Evolutionary conservation across 2,113 vertebrate genomes (phyloP), one percentile per base, ranked within the genome.

Genomic region (Bujurquina vittata): DNA sequence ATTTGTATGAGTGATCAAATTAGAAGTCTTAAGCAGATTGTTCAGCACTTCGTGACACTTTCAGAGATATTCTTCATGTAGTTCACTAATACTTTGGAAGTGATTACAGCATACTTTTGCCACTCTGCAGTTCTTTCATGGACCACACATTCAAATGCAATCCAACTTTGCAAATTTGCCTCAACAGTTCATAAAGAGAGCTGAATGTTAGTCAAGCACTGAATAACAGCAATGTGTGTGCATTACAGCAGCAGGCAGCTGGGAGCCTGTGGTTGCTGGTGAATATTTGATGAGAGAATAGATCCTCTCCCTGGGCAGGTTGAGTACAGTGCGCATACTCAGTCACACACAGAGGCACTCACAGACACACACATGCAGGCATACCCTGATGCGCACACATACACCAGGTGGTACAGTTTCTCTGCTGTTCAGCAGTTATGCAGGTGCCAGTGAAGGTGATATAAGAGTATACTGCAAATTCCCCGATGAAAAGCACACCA

Each of bases 201-300:
- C 67, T 33, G 43, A 52, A 72, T 52, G 43, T 72, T 54, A 65
- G 52, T 80, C 58, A 74, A 80, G 72, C 56, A 79, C 69, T 49
- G 46, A 79, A 81, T 81, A 91, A 81, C 77, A 29, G 80, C 55
- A 43, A 85, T 79, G 86, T 82, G 84, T 91, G 90, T 77, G 80
- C 78, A 80, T 89, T 84, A 89, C 67, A 88, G 84, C 77, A 89
- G 89, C 87, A 87, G 89, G 95, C 94, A 95, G 93, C 94, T 94
- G 92, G 89, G 91, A 91, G 91, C 89, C 91, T 88, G 91, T 90
- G 87, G 89, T 79, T 73, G 88, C 87, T 94, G 84, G 93, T 96
- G 90, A 96, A 96, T 96, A 96, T 95, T 96, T 96, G 85, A 96
- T 94, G 87, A 93, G 94, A 91, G 94, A 96, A 95, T 94, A 88